phyloP scores from a whole-genome alignment of 2,888 invertebrate species.

The Euzophera pinguis region DNA sequence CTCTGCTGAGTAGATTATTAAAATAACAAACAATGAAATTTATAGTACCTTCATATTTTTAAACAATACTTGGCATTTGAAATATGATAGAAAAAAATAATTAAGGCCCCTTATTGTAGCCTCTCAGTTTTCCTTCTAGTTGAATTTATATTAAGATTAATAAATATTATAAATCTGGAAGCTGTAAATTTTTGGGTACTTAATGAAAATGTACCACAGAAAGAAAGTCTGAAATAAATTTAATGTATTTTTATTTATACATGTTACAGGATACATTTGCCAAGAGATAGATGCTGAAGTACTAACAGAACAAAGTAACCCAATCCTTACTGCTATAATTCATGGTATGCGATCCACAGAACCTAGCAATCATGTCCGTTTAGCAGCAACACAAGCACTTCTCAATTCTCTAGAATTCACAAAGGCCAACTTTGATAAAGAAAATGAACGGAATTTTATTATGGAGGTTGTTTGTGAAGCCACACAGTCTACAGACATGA shows the following conservation, averaged over 20 bases:
- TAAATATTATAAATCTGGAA: no score
- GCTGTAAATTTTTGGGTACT: no score
- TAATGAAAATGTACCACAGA: no score
- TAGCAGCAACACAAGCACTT: slow-evolving; percentile 98
- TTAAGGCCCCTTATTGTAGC: no score
- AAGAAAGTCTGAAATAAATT: no score
- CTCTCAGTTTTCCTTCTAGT: no score
- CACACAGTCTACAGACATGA: slow-evolving; percentile 94
- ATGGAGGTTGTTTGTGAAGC: slow-evolving; percentile 99
- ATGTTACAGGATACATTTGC: slow-evolving; percentile 89
- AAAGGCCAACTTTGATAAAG: slow-evolving; percentile 98
- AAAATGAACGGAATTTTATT: slow-evolving; percentile 98
- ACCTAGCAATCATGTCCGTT: slow-evolving; percentile 94
- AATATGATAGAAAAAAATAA: no score
- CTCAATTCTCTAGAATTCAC: slow-evolving; percentile 99
- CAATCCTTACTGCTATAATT: slow-evolving; percentile 98
- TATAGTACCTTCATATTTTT: no score
- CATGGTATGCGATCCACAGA: slow-evolving; percentile 98
- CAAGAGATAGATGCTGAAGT: slow-evolving; percentile 98
- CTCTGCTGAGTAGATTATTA: no score
- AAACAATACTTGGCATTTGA: no score
- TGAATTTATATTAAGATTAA: no score
- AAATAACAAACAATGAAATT: no score
- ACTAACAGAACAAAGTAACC: slow-evolving; percentile 94
- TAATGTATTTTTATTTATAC: background rate